Evolutionary conservation across 2,888 invertebrate species (phyloP).

Genomic region (Pachymerium ferrugineum): DNA sequence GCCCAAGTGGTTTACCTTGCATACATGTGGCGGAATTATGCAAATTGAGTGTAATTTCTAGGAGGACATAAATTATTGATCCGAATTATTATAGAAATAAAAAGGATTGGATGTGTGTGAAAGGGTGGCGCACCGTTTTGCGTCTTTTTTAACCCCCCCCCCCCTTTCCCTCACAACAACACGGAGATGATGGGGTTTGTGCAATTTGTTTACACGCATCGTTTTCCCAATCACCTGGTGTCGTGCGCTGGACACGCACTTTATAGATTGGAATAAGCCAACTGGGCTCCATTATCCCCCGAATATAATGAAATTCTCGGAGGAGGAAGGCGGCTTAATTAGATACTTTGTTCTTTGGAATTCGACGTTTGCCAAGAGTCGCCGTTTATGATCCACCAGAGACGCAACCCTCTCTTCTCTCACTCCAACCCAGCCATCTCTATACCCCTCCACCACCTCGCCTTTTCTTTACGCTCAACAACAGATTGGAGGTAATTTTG

Average conservation of each 20-base stretch:
- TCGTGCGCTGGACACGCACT: slow-evolving; percentile 27
- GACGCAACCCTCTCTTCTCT: slow-evolving; percentile 29
- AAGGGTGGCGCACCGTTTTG: not conserved
- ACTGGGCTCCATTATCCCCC: slow-evolving; percentile 32
- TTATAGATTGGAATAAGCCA: slow-evolving; percentile 34
- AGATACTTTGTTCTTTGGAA: slow-evolving; percentile 35
- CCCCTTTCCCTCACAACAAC: not conserved
- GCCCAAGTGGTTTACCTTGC: slow-evolving; percentile 36
- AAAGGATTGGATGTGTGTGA: slow-evolving; percentile 32
- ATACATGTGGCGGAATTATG: slow-evolving; percentile 38
- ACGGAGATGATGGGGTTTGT: not conserved
- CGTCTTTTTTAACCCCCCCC: not conserved
- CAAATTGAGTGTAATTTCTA: slow-evolving; percentile 37
- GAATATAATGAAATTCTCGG: slow-evolving; percentile 32
- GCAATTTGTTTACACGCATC: slow-evolving; percentile 28
- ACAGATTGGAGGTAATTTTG: slow-evolving; percentile 34
- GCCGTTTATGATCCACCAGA: slow-evolving; percentile 32
- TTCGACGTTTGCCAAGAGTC: slow-evolving; percentile 32
- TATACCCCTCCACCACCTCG: slow-evolving; percentile 17
- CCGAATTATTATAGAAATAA: slow-evolving; percentile 34
- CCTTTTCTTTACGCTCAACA: slow-evolving; percentile 27
- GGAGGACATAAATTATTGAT: slow-evolving; percentile 37
- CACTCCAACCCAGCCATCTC: not conserved
- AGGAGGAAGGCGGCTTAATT: slow-evolving; percentile 34
- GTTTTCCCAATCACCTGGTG: slow-evolving; percentile 23